Conservation (phyloP, 2,888 invertebrate species). For the Nephrotoma flavescens region DNA sequence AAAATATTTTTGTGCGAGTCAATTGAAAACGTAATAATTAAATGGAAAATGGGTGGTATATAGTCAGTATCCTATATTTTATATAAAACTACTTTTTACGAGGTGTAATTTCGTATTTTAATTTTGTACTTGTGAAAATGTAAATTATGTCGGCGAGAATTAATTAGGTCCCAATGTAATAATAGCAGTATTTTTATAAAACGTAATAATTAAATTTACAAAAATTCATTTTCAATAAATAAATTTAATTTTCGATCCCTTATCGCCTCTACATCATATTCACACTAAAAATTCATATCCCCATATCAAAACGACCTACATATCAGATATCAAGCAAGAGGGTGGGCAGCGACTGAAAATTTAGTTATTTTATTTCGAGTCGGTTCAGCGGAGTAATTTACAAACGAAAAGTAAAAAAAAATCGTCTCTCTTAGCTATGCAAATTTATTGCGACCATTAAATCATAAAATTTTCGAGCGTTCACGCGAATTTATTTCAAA, state of each 20-base stretch:
- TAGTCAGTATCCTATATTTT: too few relatives aligned
- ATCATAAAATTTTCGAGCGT: not conserved
- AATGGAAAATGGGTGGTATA: too few relatives aligned
- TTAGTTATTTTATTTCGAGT: not conserved
- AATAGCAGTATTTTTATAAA: not conserved
- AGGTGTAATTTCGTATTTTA: not conserved
- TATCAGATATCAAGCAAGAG: not conserved
- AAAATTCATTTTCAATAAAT: not conserved
- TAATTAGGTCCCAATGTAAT: not conserved
- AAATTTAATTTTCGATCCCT: not conserved
- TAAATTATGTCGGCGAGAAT: not conserved
- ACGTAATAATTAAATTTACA: not conserved
- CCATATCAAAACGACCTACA: not conserved
- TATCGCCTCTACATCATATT: not conserved
- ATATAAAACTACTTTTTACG: too few relatives aligned
- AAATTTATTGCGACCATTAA: not conserved
- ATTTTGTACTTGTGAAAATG: not conserved
- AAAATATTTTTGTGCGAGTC: not conserved
- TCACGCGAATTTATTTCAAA: not conserved
- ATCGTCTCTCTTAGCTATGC: not conserved
- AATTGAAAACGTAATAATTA: too few relatives aligned
- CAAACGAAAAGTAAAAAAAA: not conserved
- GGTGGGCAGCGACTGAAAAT: not conserved
- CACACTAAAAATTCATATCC: too few relatives aligned
- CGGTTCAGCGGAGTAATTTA: not conserved